Conservation (phyloP, 2,797 vertebrate species). For the Parauchenoglanis punctatus region DNA sequence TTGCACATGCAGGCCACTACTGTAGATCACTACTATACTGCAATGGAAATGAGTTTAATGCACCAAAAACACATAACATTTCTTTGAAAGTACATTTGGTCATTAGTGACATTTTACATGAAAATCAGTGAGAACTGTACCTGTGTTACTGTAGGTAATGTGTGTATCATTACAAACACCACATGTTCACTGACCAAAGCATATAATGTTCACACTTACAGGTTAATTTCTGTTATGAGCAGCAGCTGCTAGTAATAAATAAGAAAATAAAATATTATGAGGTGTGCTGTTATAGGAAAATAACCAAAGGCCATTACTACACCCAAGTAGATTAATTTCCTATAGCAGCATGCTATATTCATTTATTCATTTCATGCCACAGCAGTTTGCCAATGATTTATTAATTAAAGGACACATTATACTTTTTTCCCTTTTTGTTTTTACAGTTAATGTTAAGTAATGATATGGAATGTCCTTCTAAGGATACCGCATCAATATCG, state of each 20-base stretch:
- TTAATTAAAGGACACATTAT: background rate
- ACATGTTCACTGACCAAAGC: background rate
- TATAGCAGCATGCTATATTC: background rate
- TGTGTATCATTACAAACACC: background rate
- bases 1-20: background rate
- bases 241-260: background rate
- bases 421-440: background rate
- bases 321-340: background rate
- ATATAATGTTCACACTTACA: background rate
- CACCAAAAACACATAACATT: background rate
- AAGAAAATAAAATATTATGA: background rate
- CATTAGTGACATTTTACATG: background rate
- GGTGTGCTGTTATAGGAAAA: background rate
- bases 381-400: background rate
- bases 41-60: background rate
- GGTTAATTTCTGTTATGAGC: background rate
- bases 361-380: background rate
- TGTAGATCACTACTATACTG: constrained; percentile 13
- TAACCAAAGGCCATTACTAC: background rate
- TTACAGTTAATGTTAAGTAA: background rate
- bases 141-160: background rate
- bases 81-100: background rate
- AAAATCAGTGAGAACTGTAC: background rate
- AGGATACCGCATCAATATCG: background rate
- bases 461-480: too few relatives aligned